phyloP scores from a whole-genome alignment of 2,888 invertebrate species.

The Dermolepida albohirtum region DNA sequence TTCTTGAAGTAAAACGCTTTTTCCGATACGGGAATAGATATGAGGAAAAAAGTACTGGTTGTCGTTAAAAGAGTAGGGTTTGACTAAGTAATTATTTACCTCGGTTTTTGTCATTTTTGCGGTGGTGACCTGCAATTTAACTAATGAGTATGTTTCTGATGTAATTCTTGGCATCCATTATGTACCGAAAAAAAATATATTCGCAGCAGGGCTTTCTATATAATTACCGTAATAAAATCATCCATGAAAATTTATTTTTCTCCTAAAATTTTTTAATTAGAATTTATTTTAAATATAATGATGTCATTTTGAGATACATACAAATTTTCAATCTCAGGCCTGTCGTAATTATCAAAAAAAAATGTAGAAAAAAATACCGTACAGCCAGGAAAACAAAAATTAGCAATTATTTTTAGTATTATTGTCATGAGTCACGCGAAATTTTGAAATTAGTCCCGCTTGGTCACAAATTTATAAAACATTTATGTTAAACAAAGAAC shows the following conservation, averaged over 20 bases:
- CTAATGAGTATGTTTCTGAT: slow-evolving; percentile 18
- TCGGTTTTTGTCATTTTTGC: slow-evolving; percentile 9
- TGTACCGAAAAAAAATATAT: not conserved
- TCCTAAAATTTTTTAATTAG: no score
- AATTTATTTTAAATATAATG: no score
- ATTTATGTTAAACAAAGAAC: no score
- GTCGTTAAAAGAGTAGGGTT: not conserved
- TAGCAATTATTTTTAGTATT: no score
- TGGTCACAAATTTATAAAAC: no score
- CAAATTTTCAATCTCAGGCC: no score
- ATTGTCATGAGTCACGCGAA: no score
- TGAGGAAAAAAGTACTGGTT: not conserved
- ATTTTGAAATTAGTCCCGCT: no score
- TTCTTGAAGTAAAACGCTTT: slow-evolving; percentile 2
- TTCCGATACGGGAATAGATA: not conserved
- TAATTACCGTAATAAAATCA: slow-evolving; percentile 18
- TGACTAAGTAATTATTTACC: slow-evolving; percentile 12
- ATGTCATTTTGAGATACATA: no score
- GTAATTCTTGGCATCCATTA: slow-evolving; percentile 17
- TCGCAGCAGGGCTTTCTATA: not conserved
- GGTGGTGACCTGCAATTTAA: slow-evolving; percentile 6
- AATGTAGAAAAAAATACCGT: no score
- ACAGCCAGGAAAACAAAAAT: no score
- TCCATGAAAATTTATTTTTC: not conserved
- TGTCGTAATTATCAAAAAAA: no score